Evolutionary conservation across 2,888 invertebrate genomes (phyloP).

Genomic region (Campaea margaritaria): DNA sequence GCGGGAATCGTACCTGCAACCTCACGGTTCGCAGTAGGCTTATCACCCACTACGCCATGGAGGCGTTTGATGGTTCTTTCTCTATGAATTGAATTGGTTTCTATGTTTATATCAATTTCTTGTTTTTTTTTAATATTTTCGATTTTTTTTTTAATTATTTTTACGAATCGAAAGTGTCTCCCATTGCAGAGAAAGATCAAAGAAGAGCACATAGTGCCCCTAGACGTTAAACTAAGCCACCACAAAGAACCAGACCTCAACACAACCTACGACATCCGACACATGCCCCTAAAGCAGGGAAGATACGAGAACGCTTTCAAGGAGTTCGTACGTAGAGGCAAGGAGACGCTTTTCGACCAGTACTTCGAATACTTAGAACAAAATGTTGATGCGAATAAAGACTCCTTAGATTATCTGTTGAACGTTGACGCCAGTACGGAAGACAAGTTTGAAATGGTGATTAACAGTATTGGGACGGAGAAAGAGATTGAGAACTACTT

Average conservation of each 20-base stretch:
- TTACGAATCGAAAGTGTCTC: too few species aligned
- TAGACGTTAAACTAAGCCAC: constrained; percentile 62
- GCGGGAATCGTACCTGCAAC: too few species aligned
- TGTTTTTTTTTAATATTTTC: too few species aligned
- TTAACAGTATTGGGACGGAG: constrained; percentile 62
- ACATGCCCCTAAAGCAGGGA: constrained; percentile 65
- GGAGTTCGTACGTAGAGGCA: constrained; percentile 72
- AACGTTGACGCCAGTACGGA: constrained; percentile 73
- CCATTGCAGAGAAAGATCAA: constrained; percentile 63
- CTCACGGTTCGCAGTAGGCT: too few species aligned
- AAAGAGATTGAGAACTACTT: constrained; percentile 75
- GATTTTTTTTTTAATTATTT: too few species aligned
- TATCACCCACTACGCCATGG: too few species aligned
- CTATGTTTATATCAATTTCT: too few species aligned
- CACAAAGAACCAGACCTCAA: constrained; percentile 67
- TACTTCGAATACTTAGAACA: constrained; percentile 55
- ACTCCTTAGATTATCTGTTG: constrained; percentile 63
- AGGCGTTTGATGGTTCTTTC: too few species aligned
- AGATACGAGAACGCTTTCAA: constrained; percentile 71
- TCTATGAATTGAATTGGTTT: too few species aligned
- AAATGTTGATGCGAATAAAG: constrained; percentile 51
- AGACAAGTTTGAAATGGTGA: constrained; percentile 71
- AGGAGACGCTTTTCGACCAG: constrained; percentile 71
- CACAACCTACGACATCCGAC: constrained; percentile 64
- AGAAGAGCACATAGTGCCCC: constrained; percentile 67